Percentiles rank a stretch among this genome's conserved stretches.
phyloP scores from a whole-genome alignment of 37 sponge, comb jelly and placozoan genomes.

The Geodia barretti region DNA sequence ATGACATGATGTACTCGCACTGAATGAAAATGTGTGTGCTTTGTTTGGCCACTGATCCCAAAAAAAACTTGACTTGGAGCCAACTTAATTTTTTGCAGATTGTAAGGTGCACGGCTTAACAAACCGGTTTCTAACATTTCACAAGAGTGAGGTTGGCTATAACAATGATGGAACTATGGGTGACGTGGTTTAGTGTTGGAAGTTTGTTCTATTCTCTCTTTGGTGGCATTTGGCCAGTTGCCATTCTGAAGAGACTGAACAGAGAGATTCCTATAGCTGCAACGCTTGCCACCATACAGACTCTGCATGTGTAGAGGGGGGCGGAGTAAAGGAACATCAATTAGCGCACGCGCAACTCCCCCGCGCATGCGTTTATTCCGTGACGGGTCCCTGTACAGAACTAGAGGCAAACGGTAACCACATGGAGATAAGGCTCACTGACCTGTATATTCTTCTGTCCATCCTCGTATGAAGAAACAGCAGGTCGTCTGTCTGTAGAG shows the following conservation, averaged over 20 bases:
- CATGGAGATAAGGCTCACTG: too few relatives aligned
- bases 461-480: conserved; percentile 30
- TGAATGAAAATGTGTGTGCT: too few relatives aligned
- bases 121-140: not conserved
- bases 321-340: too few relatives aligned
- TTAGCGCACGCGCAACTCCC: not conserved
- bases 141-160: not conserved
- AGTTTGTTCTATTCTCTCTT: conserved; percentile 36
- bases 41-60: too few relatives aligned
- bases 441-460: conserved; percentile 33
- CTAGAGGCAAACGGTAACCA: too few relatives aligned
- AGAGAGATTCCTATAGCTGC: conserved; percentile 47
- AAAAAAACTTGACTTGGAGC: too few relatives aligned
- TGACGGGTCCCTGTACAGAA: too few relatives aligned
- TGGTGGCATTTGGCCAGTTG: conserved; percentile 38
- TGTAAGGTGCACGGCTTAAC: not conserved
- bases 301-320: too few relatives aligned
- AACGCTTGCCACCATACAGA: conserved; percentile 38
- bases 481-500: too few relatives aligned
- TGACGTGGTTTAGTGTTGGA: not conserved
- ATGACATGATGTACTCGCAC: too few relatives aligned
- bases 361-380: not conserved
- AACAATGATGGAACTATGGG: not conserved
- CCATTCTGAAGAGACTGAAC: conserved; percentile 47
- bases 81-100: too few relatives aligned